Base-by-base conservation (phyloP, 2,888 invertebrate genomes). In the Cremastinae sp. region DNA sequence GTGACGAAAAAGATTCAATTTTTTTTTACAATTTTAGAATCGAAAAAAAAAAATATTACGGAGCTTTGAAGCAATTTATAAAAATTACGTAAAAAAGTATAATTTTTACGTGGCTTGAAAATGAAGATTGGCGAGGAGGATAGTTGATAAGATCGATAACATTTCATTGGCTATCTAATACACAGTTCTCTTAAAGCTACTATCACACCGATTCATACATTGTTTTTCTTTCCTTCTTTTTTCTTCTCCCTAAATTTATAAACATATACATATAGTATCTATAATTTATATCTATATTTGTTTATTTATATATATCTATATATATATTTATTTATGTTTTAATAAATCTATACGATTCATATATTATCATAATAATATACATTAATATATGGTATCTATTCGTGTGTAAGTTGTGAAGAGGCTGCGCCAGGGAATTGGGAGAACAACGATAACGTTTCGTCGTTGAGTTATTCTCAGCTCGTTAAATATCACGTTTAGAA, bases 121-220 rank as follows among this genome's bases (percentile, higher is more conserved):
- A 22, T 12, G 9, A 2, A 14, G 36, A 10, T 20, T 47, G 47
- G 22, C 36, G 18, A 12, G 34, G 22, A 56, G 74, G 49, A 61
- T 61, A 64, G 78, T 75, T 61, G 73, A 62, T 41, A 74, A 41
- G 34, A 79, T 80, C 81, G 83, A 80, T 84, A 84, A 85, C 82
- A 84, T 83, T 84, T 84, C 71, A 82, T 84, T 85, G 73, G 82
- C 84, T 83, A 87, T 83, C 85, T 86, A 87, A 72, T 76, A 76
- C 72, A 76, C 80, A 71, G 65, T 83, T 82, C 79, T 74, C 82
- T 88, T 89, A 88, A 86, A 84, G 78, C 87, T 89, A 89, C 88
- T 89, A 89, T 89, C 89, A 89, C 89, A 89, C 89, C 89, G 80
- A 89, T 89, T 88, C 88, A 87, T 88, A 89, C 88, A 89, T 85